Evolutionary conservation across 2,888 invertebrate genomes (phyloP).

Genomic region (Phania funesta): DNA sequence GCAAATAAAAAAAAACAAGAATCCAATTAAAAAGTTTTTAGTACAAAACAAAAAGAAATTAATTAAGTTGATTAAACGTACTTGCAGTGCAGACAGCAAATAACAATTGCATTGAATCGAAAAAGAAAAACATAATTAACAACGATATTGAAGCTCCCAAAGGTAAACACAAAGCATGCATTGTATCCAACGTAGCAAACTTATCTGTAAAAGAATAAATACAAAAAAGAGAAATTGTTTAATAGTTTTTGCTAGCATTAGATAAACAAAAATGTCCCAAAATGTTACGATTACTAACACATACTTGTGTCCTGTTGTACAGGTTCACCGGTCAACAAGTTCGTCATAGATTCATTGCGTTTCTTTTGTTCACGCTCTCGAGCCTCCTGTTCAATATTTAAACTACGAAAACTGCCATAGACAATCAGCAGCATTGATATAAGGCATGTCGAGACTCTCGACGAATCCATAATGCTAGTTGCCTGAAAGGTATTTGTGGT

Average conservation of each 20-base stretch:
- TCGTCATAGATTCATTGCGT: conserved; percentile 83
- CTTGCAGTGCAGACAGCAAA: conserved; percentile 98
- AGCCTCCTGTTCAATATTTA: conserved; percentile 98
- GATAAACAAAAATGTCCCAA: neutral
- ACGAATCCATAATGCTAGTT: conserved; percentile 96
- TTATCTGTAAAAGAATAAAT: conserved; percentile 80
- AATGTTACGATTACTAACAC: conserved; percentile 68
- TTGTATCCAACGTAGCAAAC: conserved; percentile 96
- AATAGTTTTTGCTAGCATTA: neutral
- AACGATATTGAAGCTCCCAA: conserved; percentile 97
- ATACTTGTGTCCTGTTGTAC: conserved; percentile 81
- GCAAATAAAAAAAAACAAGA: conserved; percentile 20
- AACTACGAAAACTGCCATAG: conserved; percentile 97
- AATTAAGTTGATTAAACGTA: conserved; percentile 82
- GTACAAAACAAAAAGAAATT: conserved; percentile 12
- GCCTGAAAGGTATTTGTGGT: conserved; percentile 70
- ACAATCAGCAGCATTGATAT: conserved; percentile 98
- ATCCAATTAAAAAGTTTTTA: conserved; percentile 24
- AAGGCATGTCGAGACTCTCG: conserved; percentile 96
- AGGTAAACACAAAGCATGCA: conserved; percentile 98
- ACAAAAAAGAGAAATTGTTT: conserved; percentile 1
- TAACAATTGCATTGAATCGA: conserved; percentile 98
- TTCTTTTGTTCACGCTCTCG: conserved; percentile 89
- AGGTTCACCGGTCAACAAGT: conserved; percentile 80
- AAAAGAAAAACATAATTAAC: conserved; percentile 99